Evolutionary conservation across 2,797 vertebrate genomes (phyloP).

Genomic region (Chromis chromis): DNA sequence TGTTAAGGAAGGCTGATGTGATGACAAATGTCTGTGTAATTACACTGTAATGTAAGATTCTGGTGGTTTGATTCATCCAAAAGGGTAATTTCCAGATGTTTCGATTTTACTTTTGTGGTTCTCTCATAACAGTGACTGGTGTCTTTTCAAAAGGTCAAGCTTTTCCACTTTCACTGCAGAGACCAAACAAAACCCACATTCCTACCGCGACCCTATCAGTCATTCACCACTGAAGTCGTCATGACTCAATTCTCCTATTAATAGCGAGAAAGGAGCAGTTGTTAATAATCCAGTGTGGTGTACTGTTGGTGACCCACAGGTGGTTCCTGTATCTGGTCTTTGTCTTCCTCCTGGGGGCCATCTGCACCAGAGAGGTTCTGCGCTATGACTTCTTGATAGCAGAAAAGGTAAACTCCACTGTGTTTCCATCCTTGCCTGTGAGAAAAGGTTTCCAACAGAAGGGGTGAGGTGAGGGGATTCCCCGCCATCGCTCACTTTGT

Average conservation of each 20-base stretch:
- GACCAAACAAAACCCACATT: constrained; percentile 2
- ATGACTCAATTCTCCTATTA: constrained; percentile 48
- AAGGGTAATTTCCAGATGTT: constrained; percentile 12
- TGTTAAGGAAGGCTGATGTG: not conserved
- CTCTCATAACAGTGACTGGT: not conserved
- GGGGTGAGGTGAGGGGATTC: constrained; percentile 33
- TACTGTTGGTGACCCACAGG: constrained; percentile 85
- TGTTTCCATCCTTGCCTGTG: constrained; percentile 43
- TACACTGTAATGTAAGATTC: too few species aligned
- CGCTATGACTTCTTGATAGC: constrained; percentile 97
- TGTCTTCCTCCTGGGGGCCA: constrained; percentile 94
- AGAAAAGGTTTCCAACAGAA: constrained; percentile 13
- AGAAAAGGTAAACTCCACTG: constrained; percentile 90
- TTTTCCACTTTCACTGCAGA: constrained; percentile 18
- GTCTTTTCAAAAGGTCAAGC: constrained; percentile 10
- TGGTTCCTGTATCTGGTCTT: constrained; percentile 99
- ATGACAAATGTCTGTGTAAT: not conserved
- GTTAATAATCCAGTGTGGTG: constrained; percentile 45
- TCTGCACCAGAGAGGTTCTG: constrained; percentile 94
- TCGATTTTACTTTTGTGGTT: constrained; percentile 3
- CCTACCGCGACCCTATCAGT: constrained; percentile 3
- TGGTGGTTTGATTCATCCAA: constrained; percentile 4
- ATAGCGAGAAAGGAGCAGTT: constrained; percentile 41
- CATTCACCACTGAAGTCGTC: constrained; percentile 8
- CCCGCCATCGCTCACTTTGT: constrained; percentile 31